Base-by-base conservation (phyloP, 2,888 invertebrate genomes). In the Heliothis peltigera region DNA sequence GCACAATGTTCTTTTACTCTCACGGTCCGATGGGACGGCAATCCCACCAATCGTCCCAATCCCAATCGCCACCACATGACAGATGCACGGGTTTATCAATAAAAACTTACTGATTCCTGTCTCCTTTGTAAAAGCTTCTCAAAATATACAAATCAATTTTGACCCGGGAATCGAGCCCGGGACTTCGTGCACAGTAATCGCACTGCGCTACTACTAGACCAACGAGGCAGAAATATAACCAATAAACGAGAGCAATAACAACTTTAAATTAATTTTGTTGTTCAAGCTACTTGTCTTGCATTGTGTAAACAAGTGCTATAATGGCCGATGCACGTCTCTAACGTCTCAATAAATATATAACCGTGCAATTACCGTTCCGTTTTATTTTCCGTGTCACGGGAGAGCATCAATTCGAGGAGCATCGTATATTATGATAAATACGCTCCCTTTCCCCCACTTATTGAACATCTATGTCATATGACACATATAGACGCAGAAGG, bases 361-460 rank as follows among this genome's bases (percentile, higher is more conserved):
- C 8, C 8, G 7, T n/a, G 56, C 63, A 72, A 71, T 72, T 72
- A 72, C 48, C 68, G 62, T 72, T 55, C 52, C 55, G 44, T 72
- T 72, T 68, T 72, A 72, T 72, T 61, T 58, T 19, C n/a, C 54
- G 32, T 48, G 71, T 71, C 55, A 42, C 66, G 55, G 44, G 44
- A 70, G 70, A 57, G 54, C 71, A 68, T 72, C 71, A 63, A 63
- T 63, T 63, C 55, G 63, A 72, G 58, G 21, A 63, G 58, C 71
- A 28, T 21, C 17, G 58, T 71, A 71, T 72, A 59, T 72, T 72
- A 72, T 72, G 71, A 72, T 68, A 72, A 68, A 72, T 57, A 63
- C 47, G 58, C 68, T 72, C 63, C 68, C 71, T 59, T 63, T 63
- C 57, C 68, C 49, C 47, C 57, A 32, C 58, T 72, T 72, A 72